These are phyloP conservation scores for Papilio dardanus DNA, from an alignment of 1,140 invertebrate species.

Conservation along the genomic window DNA sequence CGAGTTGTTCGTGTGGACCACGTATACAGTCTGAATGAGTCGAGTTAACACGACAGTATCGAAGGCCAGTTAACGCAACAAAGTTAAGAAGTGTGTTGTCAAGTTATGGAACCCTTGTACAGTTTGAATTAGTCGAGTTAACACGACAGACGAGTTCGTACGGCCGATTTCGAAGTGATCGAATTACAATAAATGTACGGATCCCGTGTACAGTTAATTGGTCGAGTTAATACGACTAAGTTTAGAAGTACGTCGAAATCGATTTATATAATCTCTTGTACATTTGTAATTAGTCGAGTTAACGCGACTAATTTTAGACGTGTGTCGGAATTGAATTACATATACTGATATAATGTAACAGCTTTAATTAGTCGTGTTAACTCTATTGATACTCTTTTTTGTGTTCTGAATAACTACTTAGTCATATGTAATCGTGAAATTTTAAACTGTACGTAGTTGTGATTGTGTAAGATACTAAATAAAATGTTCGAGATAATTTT, in stretches of 20 bases:
- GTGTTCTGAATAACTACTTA: not conserved
- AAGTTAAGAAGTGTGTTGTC: too few relatives aligned
- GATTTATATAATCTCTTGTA: too few relatives aligned
- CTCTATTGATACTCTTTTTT: too few relatives aligned
- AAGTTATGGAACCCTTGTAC: not conserved
- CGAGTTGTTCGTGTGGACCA: too few relatives aligned
- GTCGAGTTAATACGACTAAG: not conserved
- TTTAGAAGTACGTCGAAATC: too few relatives aligned
- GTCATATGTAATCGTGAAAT: not conserved
- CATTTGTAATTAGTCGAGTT: too few relatives aligned
- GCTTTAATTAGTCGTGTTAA: not conserved
- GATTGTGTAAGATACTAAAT: constrained; percentile 22
- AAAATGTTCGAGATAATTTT: not conserved
- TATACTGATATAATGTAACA: not conserved
- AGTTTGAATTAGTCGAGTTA: constrained; percentile 4
- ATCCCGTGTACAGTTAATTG: not conserved
- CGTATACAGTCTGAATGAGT: too few relatives aligned
- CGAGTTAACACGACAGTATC: not conserved
- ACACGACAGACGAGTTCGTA: too few relatives aligned
- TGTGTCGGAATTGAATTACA: too few relatives aligned
- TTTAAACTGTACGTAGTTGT: constrained; percentile 22
- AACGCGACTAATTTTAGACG: too few relatives aligned
- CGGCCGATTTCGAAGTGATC: not conserved
- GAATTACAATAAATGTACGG: not conserved
- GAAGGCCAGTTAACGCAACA: too few relatives aligned